Percentiles rank a stretch among this genome's conserved stretches.
These are phyloP conservation scores for Periparus ater DNA, from an alignment of 2,797 vertebrate species.

Conservation along the genomic window DNA sequence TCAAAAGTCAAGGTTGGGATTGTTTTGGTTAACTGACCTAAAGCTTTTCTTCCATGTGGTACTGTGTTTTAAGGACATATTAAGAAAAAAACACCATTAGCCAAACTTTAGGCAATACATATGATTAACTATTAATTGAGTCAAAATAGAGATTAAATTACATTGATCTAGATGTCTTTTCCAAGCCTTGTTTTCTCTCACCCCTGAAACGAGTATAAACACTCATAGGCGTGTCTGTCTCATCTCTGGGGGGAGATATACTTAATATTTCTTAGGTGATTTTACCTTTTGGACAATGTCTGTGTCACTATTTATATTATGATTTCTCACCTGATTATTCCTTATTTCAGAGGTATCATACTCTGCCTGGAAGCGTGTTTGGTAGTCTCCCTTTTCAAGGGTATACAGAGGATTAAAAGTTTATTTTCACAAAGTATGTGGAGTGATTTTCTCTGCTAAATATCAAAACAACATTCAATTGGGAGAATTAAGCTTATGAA, in stretches of 20 bases:
- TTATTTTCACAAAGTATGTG: slow-evolving; percentile 15
- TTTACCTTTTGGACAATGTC: neutral
- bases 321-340: neutral
- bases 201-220: neutral
- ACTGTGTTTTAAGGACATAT: neutral
- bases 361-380: neutral
- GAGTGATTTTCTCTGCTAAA: neutral
- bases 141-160: neutral
- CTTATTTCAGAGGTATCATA: neutral
- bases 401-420: neutral
- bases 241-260: neutral
- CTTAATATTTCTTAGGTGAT: neutral
- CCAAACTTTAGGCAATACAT: neutral
- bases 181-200: neutral
- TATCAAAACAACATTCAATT: neutral
- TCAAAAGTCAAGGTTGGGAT: neutral
- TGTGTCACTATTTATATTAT: neutral
- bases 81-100: neutral
- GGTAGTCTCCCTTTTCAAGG: neutral
- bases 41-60: neutral
- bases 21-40: neutral
- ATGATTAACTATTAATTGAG: neutral
- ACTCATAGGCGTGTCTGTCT: neutral
- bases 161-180: neutral
- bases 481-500: slow-evolving; percentile 37